Percentiles rank a stretch among this genome's conserved stretches.
Conservation (phyloP, 2,113 vertebrate species). For the Oceanodroma tethys region DNA sequence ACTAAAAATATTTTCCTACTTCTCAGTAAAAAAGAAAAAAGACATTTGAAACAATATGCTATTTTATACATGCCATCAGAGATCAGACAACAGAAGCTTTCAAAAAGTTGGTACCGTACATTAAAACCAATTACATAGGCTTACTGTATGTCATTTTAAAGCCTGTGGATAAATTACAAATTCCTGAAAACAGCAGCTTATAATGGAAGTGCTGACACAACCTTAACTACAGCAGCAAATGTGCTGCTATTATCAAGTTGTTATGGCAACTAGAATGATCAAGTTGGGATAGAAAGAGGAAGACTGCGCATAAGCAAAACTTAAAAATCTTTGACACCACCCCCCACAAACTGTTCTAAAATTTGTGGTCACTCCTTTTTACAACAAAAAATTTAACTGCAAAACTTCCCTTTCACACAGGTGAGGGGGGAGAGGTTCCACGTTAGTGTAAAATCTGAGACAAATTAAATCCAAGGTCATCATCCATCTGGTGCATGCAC, state of each 20-base stretch:
- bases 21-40: background rate
- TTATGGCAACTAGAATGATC: constrained; percentile 76
- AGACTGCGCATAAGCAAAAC: background rate
- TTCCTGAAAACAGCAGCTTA: constrained; percentile 62
- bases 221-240: constrained; percentile 64
- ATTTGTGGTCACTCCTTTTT: background rate
- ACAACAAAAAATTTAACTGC: background rate
- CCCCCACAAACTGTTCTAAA: background rate
- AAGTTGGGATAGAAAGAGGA: constrained; percentile 39
- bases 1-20: constrained; percentile 18
- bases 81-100: constrained; percentile 12
- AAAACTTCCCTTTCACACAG: background rate
- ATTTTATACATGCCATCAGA: background rate
- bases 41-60: background rate
- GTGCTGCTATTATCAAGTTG: constrained; percentile 69
- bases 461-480: background rate
- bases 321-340: background rate
- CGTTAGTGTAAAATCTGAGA: background rate
- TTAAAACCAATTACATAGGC: background rate
- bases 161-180: constrained; percentile 60
- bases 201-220: constrained; percentile 69
- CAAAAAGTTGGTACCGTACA: background rate
- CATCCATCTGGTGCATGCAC: background rate
- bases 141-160: constrained; percentile 15
- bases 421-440: background rate